Percentiles rank a stretch among this genome's conserved stretches.
phyloP scores from a whole-genome alignment of 2,888 invertebrate species.

The Erynnis tages region DNA sequence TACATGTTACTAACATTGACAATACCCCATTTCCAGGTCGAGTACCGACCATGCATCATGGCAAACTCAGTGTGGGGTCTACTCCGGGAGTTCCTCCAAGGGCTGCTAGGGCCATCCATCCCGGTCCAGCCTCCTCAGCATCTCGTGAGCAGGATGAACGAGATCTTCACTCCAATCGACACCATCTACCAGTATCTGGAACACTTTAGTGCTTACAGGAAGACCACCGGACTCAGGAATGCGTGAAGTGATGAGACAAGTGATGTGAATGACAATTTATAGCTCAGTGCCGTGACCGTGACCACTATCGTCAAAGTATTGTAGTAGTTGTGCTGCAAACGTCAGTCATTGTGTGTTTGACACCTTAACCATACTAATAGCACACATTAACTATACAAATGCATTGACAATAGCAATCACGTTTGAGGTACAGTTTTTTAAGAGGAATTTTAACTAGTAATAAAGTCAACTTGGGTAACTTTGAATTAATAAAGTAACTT shows the following conservation, averaged over 20 bases:
- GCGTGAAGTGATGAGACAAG: slow-evolving; percentile 33
- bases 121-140: slow-evolving; percentile 88
- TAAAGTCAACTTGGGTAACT: no score
- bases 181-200: slow-evolving; percentile 97
- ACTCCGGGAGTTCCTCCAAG: slow-evolving; percentile 94
- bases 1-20: background rate
- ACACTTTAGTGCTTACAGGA: slow-evolving; percentile 94
- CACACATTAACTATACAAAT: no score
- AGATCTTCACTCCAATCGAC: slow-evolving; percentile 94
- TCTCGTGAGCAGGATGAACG: slow-evolving; percentile 88
- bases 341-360: no score
- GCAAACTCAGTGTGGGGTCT: slow-evolving; percentile 95
- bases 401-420: no score
- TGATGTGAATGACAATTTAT: slow-evolving; percentile 4
- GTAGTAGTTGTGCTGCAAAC: no score
- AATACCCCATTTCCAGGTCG: slow-evolving; percentile 83
- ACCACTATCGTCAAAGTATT: no score
- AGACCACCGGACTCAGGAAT: slow-evolving; percentile 82
- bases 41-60: slow-evolving; percentile 94
- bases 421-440: no score
- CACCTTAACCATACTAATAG: no score
- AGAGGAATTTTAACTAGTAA: no score
- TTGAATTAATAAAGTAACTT: no score
- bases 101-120: slow-evolving; percentile 90
- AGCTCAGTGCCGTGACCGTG: no score